phyloP scores from a whole-genome alignment of 2,888 invertebrate species.

The Cactoblastis cactorum region DNA sequence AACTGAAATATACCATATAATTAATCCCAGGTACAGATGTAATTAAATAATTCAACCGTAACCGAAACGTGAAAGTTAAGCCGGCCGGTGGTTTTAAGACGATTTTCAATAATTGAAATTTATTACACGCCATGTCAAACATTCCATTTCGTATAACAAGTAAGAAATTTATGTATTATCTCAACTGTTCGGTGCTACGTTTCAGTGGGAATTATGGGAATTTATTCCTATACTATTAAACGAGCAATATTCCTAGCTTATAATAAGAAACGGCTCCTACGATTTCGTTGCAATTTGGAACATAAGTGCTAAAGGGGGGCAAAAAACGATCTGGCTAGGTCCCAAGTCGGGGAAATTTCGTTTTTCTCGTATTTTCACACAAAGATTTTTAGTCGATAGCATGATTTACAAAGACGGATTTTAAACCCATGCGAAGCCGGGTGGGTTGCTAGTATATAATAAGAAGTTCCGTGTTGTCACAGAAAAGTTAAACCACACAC shows the following conservation, averaged over 20 bases:
- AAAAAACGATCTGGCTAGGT: no score
- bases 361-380: no score
- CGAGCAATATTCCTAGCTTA: no score
- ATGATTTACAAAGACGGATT: no score
- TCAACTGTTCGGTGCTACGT: background rate
- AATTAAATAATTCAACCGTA: background rate
- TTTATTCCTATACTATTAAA: no score
- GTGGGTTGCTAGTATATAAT: no score
- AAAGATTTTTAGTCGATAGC: no score
- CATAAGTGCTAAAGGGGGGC: no score
- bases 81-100: constrained; percentile 6
- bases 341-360: no score
- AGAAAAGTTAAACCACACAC: background rate
- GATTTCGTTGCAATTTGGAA: no score
- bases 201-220: background rate
- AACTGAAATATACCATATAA: background rate
- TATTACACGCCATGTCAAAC: background rate
- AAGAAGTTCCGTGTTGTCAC: background rate
- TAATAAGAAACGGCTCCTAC: no score
- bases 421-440: no score
- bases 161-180: background rate
- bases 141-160: background rate
- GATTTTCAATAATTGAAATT: constrained; percentile 6
- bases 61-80: background rate
- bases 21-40: background rate